Evolutionary conservation across 2,113 vertebrate species (phyloP), one percentile per base, ranked within the genome.

Genomic region (Odobenus rosmarus): DNA sequence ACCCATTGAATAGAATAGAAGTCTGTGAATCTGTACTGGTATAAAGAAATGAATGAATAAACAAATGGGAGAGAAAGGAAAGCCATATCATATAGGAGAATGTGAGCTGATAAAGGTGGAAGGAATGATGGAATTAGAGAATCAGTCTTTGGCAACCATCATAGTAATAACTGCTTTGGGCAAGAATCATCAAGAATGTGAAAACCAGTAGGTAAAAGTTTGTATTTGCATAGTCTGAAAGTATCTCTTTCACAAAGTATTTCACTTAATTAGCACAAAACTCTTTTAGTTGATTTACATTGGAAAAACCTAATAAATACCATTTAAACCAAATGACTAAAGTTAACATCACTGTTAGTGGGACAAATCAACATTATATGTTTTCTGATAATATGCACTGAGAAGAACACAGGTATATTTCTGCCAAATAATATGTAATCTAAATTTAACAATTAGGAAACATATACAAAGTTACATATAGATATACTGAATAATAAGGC

Each of bases 211-310:
- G 21, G 13, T 81, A 53, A 46, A 82, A 62, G 19, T 84, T 53
- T 55, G 21, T 74, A 51, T 80, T 93, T 80, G 19, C 61, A 28
- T 36, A 57, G 24, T n/a, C 46, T 51, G 55, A 81, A 93, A 72
- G 72, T 64, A 21, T 93, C 72, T 64, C 53, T 24, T 39, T 39
- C 80, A 62, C n/a, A 53, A 67, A 14, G 0, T 61, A 55, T 86
- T 51, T 61, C 69, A 31, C 46, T 86, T 72, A 74, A 59, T 88
- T 95, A 80, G n/a, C 79, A 62, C n/a, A 92, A 88, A 88, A 53
- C 71, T 84, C 11, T 94, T 39, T 94, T 39, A 46, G 83, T 57
- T 87, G 59, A 76, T 55, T 31, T 93, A 69, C 18, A 19, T 61
- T 71, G 74, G 12, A 55, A 55, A 93, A 91, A 53, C 36, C 49